Evolutionary conservation across 2,888 invertebrate genomes (phyloP), one percentile per base, ranked within the genome.

Genomic region (Nomada flava): DNA sequence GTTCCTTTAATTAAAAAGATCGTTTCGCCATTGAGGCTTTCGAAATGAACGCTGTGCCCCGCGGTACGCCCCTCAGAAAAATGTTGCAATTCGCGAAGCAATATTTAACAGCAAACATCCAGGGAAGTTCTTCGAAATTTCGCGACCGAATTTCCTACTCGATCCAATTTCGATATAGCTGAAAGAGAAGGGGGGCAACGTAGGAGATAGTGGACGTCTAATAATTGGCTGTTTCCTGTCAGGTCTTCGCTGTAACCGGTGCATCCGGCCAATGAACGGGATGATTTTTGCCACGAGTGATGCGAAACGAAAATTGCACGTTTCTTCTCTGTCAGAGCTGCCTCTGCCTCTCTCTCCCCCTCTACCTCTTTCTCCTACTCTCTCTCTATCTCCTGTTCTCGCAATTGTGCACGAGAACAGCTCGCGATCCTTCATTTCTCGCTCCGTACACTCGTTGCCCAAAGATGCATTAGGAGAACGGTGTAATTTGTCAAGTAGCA

Each of bases 291-390:
- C 64, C 63, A 44, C 42, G 57, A 68, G 76, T 64, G 59, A 82
- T 59, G 71, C 76, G 82, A 76, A 71, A 69, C 82, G 72, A 81
- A 82, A 82, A 82, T 81, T 76, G 63, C 82, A 76, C 72, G 82
- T 82, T 82, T 63, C 72, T 53, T 53, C 36, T 20, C 50, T 42
- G 42, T 59, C 77, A 23, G 67, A 15, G 52, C 52, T 50, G 55
- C 23, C 36, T 26, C 23, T 23, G 2, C n/a, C n/a, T 42, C 20
- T 20, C 4, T 13, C 62, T 23, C 10, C 53, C 20, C 29, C 15
- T 23, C 52, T 26, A n/a, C 15, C 18, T 60, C 36, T 55, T 29
- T 42, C 29, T n/a, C 23, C 29, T 57, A 42, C 20, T 29, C 36
- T 11, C 15, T 36, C n/a, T 13, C 13, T 53, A 1, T n/a, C n/a